Percentiles rank a stretch among this genome's conserved stretches.
Evolutionary conservation across 2,113 vertebrate species (phyloP).

Genomic region (Callipepla californica): DNA sequence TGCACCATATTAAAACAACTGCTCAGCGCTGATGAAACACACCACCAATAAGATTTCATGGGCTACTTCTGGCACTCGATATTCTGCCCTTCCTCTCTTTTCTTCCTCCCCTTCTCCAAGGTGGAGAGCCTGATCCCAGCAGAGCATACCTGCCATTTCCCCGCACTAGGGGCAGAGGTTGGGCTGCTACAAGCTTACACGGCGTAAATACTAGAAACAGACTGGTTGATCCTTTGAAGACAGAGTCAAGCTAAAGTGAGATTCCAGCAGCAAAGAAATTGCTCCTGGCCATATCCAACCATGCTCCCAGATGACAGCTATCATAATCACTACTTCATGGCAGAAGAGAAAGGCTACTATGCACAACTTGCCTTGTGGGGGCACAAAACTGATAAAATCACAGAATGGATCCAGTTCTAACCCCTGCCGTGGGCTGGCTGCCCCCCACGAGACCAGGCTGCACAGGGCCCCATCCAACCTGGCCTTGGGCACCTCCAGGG

Average conservation of each 20-base stretch:
- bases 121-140: not conserved
- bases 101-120: not conserved
- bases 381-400: not conserved
- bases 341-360: not conserved
- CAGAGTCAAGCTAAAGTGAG: slow-evolving; percentile 75
- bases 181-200: slow-evolving; percentile 34
- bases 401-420: no score
- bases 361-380: not conserved
- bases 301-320: not conserved
- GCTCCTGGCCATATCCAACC: not conserved
- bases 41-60: slow-evolving; percentile 82
- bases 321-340: not conserved
- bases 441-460: no score
- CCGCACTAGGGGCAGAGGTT: slow-evolving; percentile 22
- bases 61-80: slow-evolving; percentile 67
- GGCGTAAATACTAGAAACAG: slow-evolving; percentile 80
- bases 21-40: slow-evolving; percentile 90
- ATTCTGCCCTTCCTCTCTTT: slow-evolving; percentile 62
- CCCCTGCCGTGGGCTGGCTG: no score
- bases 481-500: no score
- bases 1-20: slow-evolving; percentile 86
- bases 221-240: slow-evolving; percentile 72
- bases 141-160: slow-evolving; percentile 5
- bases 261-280: slow-evolving; percentile 34
- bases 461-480: no score